Evolutionary conservation across 2,888 invertebrate genomes (phyloP).

Genomic region (Germaria angustata): DNA sequence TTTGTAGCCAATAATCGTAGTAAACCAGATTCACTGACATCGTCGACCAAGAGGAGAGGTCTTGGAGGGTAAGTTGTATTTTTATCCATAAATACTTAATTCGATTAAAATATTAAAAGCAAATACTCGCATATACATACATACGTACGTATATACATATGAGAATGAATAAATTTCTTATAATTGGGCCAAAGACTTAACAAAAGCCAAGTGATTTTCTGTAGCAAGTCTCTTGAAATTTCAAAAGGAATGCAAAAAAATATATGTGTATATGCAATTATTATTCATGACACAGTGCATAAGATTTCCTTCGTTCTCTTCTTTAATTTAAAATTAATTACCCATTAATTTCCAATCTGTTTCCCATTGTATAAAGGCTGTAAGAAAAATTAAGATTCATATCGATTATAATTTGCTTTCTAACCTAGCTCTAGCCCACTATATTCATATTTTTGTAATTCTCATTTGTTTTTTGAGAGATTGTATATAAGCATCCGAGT

Average conservation of each 20-base stretch:
- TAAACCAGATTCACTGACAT: conserved; percentile 82
- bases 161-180: background rate
- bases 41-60: conserved; percentile 91
- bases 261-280: background rate
- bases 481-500: no score
- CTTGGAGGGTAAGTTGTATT: conserved; percentile 88
- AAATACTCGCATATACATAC: background rate
- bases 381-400: no score
- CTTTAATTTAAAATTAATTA: no score
- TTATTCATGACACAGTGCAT: background rate
- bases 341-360: no score
- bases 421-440: no score
- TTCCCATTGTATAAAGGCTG: no score
- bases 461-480: no score
- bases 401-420: no score
- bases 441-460: no score
- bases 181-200: background rate
- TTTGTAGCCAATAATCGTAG: conserved; percentile 83
- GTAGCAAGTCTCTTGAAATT: background rate
- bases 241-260: background rate
- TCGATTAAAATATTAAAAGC: background rate
- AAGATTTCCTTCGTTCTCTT: no score
- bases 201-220: background rate
- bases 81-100: background rate
- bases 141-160: background rate